Base-by-base conservation (phyloP, 2,888 invertebrate species). In the Herminia tarsipennalis region DNA sequence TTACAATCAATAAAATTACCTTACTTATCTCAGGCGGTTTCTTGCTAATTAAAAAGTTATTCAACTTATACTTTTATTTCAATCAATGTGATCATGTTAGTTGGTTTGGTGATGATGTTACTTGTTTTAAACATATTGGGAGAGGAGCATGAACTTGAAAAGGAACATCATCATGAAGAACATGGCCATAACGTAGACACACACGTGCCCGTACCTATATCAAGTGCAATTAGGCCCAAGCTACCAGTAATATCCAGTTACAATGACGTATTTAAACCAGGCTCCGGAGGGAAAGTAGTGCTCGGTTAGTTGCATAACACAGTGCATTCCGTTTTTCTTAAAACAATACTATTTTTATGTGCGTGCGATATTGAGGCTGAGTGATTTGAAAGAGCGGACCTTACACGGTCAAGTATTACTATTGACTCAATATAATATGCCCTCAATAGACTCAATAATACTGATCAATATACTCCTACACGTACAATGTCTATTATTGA, bases 191-290 rank as follows among this genome's bases (percentile, higher is more conserved):
- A n/a, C n/a, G n/a, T n/a, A n/a, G n/a, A n/a, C n/a, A n/a, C n/a
- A n/a, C n/a, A n/a, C n/a, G n/a, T n/a, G n/a, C n/a, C n/a, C n/a
- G n/a, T n/a, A n/a, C n/a, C n/a, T n/a, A n/a, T n/a, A n/a, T n/a
- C n/a, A n/a, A n/a, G n/a, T n/a, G n/a, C n/a, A n/a, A n/a, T n/a
- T n/a, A n/a, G n/a, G n/a, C n/a, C n/a, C n/a, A n/a, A n/a, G n/a
- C n/a, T n/a, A n/a, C n/a, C n/a, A n/a, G n/a, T n/a, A n/a, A n/a
- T n/a, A n/a, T n/a, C n/a, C n/a, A n/a, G n/a, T n/a, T 78, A 60
- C 38, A 68, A 64, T 25, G 81, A 82, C 42, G 49, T 78, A 22
- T 82, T 81, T 62, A 20, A 62, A n/a, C 56, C 64, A 5, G 69
- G 65, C 10, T 16, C 21, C n/a, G 42, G 44, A n/a, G 57, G 57